Percentiles rank a stretch among this genome's conserved stretches.
Evolutionary conservation across 2,797 vertebrate species (phyloP).

Genomic region (Xiphophorus birchmanni): DNA sequence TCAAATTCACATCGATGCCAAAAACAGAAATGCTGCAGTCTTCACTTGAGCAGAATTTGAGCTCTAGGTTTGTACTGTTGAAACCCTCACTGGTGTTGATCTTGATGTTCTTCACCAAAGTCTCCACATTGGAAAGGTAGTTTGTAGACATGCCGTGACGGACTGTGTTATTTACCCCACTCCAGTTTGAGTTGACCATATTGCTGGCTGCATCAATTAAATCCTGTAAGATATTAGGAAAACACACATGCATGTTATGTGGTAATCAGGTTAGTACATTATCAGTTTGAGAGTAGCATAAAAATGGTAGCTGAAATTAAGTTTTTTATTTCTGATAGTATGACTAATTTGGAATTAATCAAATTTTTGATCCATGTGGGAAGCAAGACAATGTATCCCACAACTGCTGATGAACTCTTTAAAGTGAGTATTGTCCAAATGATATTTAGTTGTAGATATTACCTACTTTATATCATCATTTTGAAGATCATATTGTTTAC

Average conservation of each 20-base stretch:
- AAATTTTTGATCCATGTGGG: not conserved
- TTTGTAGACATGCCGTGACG: slow-evolving; percentile 34
- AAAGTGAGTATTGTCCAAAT: not conserved
- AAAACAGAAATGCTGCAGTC: slow-evolving; percentile 59
- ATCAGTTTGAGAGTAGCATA: not conserved
- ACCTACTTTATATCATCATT: not conserved
- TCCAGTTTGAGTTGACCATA: slow-evolving; percentile 70
- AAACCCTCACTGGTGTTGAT: slow-evolving; percentile 37
- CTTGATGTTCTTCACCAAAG: slow-evolving; percentile 67
- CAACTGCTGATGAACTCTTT: not conserved
- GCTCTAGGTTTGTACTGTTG: slow-evolving; percentile 62
- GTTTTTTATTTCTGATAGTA: not conserved
- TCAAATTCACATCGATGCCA: slow-evolving; percentile 53
- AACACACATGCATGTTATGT: not conserved
- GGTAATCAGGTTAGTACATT: not conserved
- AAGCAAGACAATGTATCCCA: not conserved
- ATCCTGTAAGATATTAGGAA: slow-evolving; percentile 65
- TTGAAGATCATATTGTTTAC: not conserved
- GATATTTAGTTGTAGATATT: not conserved
- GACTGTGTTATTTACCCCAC: accelerated
- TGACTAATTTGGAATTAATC: not conserved
- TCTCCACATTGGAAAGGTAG: slow-evolving; percentile 76
- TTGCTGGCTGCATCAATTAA: slow-evolving; percentile 75
- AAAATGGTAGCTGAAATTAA: not conserved
- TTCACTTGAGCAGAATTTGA: slow-evolving; percentile 56